Percentiles rank a stretch among this genome's conserved stretches.
These are phyloP conservation scores for Amblyteles armatorius DNA, from an alignment of 2,888 invertebrate species.

Conservation along the genomic window DNA sequence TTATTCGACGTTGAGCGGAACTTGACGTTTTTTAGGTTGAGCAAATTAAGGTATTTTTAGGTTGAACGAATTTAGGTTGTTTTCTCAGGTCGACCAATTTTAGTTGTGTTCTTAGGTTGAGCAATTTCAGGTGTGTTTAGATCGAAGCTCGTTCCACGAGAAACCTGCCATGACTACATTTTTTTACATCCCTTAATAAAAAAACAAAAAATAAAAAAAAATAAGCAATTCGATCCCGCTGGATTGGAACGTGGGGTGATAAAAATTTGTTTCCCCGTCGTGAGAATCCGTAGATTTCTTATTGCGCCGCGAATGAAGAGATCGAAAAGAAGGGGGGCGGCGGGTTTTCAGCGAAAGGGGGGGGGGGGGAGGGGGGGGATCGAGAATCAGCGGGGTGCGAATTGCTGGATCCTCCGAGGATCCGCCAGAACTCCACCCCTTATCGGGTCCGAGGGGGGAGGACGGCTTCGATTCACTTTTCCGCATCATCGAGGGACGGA, in stretches of 20 bases:
- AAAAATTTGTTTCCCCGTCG: no score
- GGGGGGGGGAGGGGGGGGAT: not conserved
- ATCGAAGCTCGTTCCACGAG: not conserved
- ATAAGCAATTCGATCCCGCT: no score
- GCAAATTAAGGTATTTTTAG: no score
- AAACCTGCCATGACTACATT: not conserved
- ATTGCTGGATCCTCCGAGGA: conserved; percentile 26
- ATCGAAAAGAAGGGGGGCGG: not conserved
- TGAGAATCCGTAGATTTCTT: conserved; percentile 6
- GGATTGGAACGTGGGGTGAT: no score
- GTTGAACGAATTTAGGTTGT: no score
- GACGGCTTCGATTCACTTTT: conserved; percentile 63
- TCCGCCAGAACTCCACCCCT: not conserved
- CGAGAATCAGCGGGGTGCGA: not conserved
- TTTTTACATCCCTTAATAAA: not conserved
- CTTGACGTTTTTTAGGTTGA: not conserved
- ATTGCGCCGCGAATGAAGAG: not conserved
- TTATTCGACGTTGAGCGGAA: not conserved
- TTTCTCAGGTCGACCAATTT: no score
- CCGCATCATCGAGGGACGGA: conserved; percentile 44
- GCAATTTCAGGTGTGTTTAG: no score
- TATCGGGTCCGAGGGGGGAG: conserved; percentile 32
- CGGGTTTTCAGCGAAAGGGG: not conserved
- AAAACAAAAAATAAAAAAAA: no score
- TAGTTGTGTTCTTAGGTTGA: no score